These are phyloP conservation scores for Alaudala cheleensis DNA, from an alignment of 2,113 vertebrate species.

Conservation along the genomic window DNA sequence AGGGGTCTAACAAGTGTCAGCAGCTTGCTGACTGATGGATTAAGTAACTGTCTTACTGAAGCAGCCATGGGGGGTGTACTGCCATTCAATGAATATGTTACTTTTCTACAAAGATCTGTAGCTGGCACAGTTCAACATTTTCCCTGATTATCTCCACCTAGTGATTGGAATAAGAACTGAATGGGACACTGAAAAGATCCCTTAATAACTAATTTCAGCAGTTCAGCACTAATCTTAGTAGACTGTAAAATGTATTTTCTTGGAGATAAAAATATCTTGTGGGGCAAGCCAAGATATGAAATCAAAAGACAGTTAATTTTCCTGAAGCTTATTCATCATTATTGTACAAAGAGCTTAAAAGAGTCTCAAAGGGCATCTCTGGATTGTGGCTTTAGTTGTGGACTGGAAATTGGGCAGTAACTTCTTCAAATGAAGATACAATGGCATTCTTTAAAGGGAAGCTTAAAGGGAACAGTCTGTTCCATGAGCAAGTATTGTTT, in stretches of 20 bases:
- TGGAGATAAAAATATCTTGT: neutral
- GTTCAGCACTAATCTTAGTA: neutral
- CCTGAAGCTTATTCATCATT: neutral
- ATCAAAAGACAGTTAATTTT: neutral
- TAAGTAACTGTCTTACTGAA: neutral
- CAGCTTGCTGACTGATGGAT: neutral
- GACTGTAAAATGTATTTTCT: neutral
- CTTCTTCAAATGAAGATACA: neutral
- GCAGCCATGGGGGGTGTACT: neutral
- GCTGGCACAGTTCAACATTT: neutral
- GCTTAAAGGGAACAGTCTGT: neutral
- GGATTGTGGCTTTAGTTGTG: neutral
- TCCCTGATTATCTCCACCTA: neutral
- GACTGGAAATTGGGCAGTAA: neutral
- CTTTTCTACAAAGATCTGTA: neutral
- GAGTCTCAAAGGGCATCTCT: neutral
- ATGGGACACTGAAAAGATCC: neutral
- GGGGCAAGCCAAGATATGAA: neutral
- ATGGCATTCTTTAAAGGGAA: neutral
- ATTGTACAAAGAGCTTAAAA: neutral
- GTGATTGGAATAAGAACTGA: neutral
- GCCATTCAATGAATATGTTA: neutral
- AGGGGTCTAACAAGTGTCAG: neutral
- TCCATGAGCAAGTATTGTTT: fast-evolving
- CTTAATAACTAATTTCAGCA: neutral